A percentile compares a stretch with the other conserved stretches of the same genome.
These are phyloP conservation scores for Tetranychus truncatus DNA, from an alignment of 2,888 invertebrate genomes.

Conservation along the genomic window DNA sequence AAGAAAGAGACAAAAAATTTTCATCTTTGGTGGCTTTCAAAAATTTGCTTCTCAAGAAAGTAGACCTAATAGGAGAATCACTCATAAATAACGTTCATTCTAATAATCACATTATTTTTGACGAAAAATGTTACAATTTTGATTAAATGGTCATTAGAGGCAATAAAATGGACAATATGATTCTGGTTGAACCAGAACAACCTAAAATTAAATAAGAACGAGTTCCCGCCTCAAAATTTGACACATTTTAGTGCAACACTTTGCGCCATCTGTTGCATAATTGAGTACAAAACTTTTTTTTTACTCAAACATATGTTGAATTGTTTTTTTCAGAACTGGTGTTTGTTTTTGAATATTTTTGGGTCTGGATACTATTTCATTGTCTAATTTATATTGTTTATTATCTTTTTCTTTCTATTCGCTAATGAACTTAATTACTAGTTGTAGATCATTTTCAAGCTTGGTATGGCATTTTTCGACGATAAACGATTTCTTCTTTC, in stretches of 20 bases:
- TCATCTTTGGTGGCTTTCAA: no score
- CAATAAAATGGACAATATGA: no score
- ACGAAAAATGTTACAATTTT: no score
- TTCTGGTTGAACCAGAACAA: not conserved
- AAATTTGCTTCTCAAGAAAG: no score
- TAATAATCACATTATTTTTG: not conserved
- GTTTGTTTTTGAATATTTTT: not conserved
- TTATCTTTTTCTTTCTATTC: not conserved
- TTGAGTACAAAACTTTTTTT: not conserved
- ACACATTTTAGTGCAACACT: not conserved
- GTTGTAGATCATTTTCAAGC: not conserved
- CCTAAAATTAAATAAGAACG: slow-evolving; percentile 1
- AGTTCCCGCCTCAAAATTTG: not conserved
- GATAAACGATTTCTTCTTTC: slow-evolving; percentile 79
- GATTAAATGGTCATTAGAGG: no score
- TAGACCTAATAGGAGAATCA: not conserved
- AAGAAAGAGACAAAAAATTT: not conserved
- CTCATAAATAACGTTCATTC: not conserved
- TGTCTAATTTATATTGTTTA: not conserved
- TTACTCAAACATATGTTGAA: no score
- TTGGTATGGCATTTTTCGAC: slow-evolving; percentile 84
- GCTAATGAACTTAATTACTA: not conserved
- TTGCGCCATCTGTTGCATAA: not conserved
- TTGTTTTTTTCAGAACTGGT: no score
- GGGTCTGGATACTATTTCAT: not conserved